A percentile compares a stretch with the other conserved stretches of the same genome.
Conservation (phyloP, 2,113 vertebrate genomes). For the Embiotoca jacksoni region DNA sequence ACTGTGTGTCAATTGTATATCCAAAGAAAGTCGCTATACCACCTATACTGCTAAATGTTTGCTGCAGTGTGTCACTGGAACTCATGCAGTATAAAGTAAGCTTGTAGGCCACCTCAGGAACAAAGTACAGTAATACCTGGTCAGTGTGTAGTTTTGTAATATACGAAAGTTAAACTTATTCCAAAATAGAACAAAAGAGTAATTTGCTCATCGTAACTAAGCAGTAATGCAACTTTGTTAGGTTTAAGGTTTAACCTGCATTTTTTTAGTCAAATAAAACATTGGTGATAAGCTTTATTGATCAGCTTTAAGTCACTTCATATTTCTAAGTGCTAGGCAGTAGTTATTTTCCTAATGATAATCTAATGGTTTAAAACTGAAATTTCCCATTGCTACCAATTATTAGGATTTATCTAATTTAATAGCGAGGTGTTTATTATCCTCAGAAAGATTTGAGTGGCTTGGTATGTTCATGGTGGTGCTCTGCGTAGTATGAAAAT, state of each 20-base stretch:
- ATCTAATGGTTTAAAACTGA: not conserved
- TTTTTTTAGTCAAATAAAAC: not conserved
- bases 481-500: not conserved
- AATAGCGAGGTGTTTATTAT: slow-evolving; percentile 5
- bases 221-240: not conserved
- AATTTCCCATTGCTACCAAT: not conserved
- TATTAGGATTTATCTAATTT: not conserved
- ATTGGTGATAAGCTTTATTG: not conserved
- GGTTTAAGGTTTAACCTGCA: not conserved
- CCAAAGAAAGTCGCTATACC: not conserved
- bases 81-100: not conserved
- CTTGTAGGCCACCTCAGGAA: not conserved
- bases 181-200: not conserved
- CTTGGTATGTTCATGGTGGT: not conserved
- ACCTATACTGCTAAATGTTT: not conserved
- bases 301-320: not conserved
- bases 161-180: not conserved
- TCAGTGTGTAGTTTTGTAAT: not conserved
- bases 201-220: not conserved
- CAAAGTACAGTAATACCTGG: not conserved
- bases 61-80: not conserved
- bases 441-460: not conserved
- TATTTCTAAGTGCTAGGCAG: not conserved
- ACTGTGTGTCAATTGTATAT: not conserved
- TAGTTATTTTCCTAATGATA: not conserved